Percentiles rank a stretch among this genome's conserved stretches.
Evolutionary conservation across 1,140 invertebrate genomes (phyloP).

Genomic region (Augochlora pura): DNA sequence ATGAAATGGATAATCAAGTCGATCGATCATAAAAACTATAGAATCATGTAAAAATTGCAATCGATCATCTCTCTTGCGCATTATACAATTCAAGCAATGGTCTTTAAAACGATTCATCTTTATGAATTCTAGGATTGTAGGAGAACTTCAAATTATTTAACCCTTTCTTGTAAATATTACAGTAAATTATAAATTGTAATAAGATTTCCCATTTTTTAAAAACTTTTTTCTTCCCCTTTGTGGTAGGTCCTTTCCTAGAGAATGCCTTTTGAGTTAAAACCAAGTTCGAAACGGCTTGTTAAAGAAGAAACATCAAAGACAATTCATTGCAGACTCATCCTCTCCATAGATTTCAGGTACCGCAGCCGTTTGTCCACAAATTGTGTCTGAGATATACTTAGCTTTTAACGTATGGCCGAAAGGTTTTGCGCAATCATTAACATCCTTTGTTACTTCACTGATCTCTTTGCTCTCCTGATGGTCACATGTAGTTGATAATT

Average conservation of each 20-base stretch:
- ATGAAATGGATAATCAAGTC: conserved; percentile 37
- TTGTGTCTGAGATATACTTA: conserved; percentile 60
- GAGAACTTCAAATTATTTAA: conserved; percentile 36
- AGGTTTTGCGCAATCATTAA: conserved; percentile 74
- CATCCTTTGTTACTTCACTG: conserved; percentile 75
- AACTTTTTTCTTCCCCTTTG: not conserved
- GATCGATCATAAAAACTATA: conserved; percentile 43
- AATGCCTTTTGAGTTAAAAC: conserved; percentile 53
- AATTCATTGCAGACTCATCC: conserved; percentile 74
- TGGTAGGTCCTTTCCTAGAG: conserved; percentile 8
- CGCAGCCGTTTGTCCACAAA: conserved; percentile 47
- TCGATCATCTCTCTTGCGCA: conserved; percentile 35
- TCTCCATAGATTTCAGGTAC: conserved; percentile 68
- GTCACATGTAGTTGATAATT: conserved; percentile 57
- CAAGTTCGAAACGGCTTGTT: conserved; percentile 65
- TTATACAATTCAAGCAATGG: conserved; percentile 29
- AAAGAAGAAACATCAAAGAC: conserved; percentile 75
- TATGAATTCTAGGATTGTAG: conserved; percentile 30
- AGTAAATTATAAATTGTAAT: conserved; percentile 48
- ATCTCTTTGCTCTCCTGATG: conserved; percentile 70
- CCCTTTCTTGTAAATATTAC: conserved; percentile 29
- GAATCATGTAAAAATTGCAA: conserved; percentile 26
- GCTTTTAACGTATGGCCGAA: conserved; percentile 70
- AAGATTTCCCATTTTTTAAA: not conserved
- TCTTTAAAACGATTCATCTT: conserved; percentile 19